These are phyloP conservation scores for Cartodere bifasciata DNA, from an alignment of 2,888 invertebrate species.

Conservation along the genomic window DNA sequence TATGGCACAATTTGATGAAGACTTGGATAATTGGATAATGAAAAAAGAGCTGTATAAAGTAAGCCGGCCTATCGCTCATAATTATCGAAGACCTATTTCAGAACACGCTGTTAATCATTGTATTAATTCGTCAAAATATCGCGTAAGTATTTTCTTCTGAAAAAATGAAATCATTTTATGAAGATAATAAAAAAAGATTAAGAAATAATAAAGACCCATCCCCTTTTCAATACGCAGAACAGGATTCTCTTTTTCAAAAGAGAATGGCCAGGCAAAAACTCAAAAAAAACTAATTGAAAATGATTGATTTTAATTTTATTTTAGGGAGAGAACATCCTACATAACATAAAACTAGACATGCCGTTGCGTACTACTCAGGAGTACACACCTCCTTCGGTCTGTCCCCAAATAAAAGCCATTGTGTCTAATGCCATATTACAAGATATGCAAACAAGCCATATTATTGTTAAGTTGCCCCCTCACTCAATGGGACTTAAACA, in stretches of 20 bases:
- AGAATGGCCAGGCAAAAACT: conserved; percentile 3
- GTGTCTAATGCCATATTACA: conserved; percentile 44
- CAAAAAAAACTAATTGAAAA: conserved; percentile 1
- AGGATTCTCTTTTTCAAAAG: too few relatives aligned
- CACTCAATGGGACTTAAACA: conserved; percentile 28
- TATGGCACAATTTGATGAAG: conserved; percentile 67
- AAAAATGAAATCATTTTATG: conserved; percentile 3
- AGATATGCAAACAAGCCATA: conserved; percentile 30
- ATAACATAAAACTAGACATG: conserved; percentile 62
- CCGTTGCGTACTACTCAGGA: conserved; percentile 64
- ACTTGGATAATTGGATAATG: conserved; percentile 60
- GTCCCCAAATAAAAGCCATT: conserved; percentile 59
- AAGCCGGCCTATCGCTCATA: conserved; percentile 29
- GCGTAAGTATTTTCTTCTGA: conserved; percentile 24
- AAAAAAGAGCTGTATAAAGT: conserved; percentile 28
- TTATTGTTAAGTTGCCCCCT: conserved; percentile 30
- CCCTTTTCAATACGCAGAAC: too few relatives aligned
- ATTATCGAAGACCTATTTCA: conserved; percentile 31
- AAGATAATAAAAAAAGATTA: conserved; percentile 3
- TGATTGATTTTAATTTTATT: conserved; percentile 13
- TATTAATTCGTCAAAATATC: conserved; percentile 24
- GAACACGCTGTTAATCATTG: conserved; percentile 28
- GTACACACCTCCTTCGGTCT: conserved; percentile 56
- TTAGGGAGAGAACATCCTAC: conserved; percentile 55
- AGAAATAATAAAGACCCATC: too few relatives aligned